These are phyloP conservation scores for Himalopsyche phryganea DNA, from an alignment of 1,140 invertebrate genomes.

Conservation along the genomic window DNA sequence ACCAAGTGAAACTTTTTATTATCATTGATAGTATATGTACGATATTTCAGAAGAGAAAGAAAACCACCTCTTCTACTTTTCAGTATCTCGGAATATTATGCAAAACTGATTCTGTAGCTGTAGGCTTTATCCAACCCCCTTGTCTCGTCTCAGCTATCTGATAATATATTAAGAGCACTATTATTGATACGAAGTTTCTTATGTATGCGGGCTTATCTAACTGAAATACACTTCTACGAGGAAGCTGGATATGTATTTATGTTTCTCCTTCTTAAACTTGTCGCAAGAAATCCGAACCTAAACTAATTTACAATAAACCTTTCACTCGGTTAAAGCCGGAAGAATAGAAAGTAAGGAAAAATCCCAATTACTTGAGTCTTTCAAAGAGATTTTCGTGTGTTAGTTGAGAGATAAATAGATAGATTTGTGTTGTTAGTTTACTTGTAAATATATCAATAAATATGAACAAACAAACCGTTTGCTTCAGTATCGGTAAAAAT, in stretches of 20 bases:
- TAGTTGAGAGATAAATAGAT: no score
- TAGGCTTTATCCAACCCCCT: constrained; percentile 5
- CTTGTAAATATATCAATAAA: no score
- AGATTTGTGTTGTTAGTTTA: no score
- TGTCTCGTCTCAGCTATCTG: not conserved
- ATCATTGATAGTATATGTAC: no score
- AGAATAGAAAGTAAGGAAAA: no score
- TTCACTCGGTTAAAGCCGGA: constrained; percentile 7
- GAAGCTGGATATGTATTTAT: constrained; percentile 17
- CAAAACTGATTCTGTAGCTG: constrained; percentile 20
- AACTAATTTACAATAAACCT: constrained; percentile 31
- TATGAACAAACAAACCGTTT: no score
- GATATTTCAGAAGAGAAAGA: not conserved
- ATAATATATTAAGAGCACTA: constrained; percentile 11
- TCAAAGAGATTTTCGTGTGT: no score
- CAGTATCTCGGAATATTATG: constrained; percentile 18
- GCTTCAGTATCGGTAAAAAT: no score
- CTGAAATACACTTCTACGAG: not conserved
- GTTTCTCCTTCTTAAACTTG: constrained; percentile 6
- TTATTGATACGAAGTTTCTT: constrained; percentile 8
- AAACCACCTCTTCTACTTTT: constrained; percentile 15
- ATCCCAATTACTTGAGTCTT: no score
- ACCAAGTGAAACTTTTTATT: no score
- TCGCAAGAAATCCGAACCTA: constrained; percentile 20
- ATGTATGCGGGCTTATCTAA: no score